Base-by-base conservation (phyloP, 2,113 vertebrate species). In the Parus major region DNA sequence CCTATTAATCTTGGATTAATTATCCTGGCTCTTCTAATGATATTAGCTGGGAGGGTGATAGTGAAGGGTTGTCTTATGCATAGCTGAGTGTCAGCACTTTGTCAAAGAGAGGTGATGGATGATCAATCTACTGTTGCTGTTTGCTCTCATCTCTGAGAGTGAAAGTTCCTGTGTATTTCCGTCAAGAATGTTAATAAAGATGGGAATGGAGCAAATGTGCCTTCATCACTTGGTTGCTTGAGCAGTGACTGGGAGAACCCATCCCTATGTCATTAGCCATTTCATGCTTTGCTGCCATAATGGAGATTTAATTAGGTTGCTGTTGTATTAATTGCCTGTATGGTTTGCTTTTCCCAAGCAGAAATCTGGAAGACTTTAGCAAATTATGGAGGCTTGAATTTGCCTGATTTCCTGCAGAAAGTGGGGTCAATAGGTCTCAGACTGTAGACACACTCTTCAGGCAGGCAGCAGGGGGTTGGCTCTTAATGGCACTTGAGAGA, bases 401-500 rank as follows among this genome's bases (percentile, higher is more conserved):
- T 97, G 96, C 96, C 93, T 55, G 97, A 97, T 98, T 98, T 98
- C 98, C 97, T 98, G 98, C 96, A 98, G 97, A 98, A 98, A 97
- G 96, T 97, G 94, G 95, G 98, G 98, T 98, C 98, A 98, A 96
- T 93, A 98, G 98, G 98, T 98, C 98, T 96, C 98, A 98, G 98
- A 98, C 98, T 97, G 97, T 98, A 98, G 98, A 98, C 98, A 97
- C 96, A 96, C 97, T 98, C 96, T 97, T 94, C 88, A 96, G 95
- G 97, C 97, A 96, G 97, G 97, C 98, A 97, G 98, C 97, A 97
- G 98, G 98, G 97, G 97, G 97, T 96, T 96, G 95, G 86, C 97
- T 97, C 95, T 98, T 97, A 97, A 97, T 96, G 96, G 97, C 97
- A 97, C 97, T 98, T 98, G 93, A 97, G 98, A 97, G 97, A 97